Evolutionary conservation across 2,113 vertebrate species (phyloP).

Genomic region (Arenaria interpres): DNA sequence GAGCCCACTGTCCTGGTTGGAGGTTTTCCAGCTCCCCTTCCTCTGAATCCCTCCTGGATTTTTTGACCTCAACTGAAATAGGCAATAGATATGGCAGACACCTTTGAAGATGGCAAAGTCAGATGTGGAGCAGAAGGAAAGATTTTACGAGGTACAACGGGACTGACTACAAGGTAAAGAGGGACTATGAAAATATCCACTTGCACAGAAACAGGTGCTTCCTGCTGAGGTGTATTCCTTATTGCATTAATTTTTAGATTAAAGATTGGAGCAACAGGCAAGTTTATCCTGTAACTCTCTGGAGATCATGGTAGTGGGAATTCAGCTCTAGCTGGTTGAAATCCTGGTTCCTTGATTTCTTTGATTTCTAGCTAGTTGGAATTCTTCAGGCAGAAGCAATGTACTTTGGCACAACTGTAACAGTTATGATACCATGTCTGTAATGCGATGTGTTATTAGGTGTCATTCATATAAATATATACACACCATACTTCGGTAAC

Average conservation of each 20-base stretch:
- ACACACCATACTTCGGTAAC: not conserved
- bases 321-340: not conserved
- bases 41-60: not conserved
- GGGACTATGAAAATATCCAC: not conserved
- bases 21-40: not conserved
- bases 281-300: not conserved
- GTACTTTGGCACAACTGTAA: not conserved
- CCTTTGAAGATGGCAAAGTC: not conserved
- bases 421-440: not conserved
- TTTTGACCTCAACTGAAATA: not conserved
- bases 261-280: not conserved
- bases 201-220: not conserved
- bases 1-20: not conserved
- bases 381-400: not conserved
- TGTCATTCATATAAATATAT: not conserved
- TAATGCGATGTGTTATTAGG: not conserved
- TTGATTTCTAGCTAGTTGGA: not conserved
- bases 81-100: not conserved
- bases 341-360: not conserved
- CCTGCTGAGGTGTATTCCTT: not conserved
- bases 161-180: not conserved
- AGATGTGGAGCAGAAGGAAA: not conserved
- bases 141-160: not conserved
- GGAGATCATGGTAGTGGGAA: not conserved
- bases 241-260: not conserved